Conservation (phyloP, 2,113 vertebrate species). For the Athene cunicularia region DNA sequence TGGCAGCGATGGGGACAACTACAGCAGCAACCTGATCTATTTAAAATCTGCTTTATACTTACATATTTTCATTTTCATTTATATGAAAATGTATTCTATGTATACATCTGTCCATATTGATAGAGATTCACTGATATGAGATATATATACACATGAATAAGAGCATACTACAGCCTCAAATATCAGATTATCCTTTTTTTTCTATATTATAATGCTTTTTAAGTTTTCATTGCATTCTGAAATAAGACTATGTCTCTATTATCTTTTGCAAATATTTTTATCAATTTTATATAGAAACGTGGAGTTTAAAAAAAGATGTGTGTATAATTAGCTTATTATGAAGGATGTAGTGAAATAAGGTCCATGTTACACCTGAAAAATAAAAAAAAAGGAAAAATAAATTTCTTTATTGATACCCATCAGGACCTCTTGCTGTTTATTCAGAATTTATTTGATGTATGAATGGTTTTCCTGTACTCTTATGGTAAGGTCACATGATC, state of each 20-base stretch:
- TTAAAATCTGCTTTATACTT: not conserved
- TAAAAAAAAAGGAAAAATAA: not conserved
- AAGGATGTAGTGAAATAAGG: not conserved
- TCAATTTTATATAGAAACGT: not conserved
- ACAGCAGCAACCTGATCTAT: not conserved
- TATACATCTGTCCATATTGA: not conserved
- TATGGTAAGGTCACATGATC: not conserved
- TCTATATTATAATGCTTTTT: not conserved
- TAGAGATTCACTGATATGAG: not conserved
- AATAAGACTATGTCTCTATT: not conserved
- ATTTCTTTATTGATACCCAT: not conserved
- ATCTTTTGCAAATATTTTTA: not conserved
- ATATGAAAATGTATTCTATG: not conserved
- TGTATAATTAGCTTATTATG: not conserved
- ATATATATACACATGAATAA: not conserved
- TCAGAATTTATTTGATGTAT: not conserved
- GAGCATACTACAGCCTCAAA: not conserved
- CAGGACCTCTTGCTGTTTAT: not conserved
- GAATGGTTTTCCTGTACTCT: not conserved
- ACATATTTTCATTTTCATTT: not conserved
- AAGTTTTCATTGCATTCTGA: not conserved
- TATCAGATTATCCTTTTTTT: not conserved
- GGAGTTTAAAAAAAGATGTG: not conserved
- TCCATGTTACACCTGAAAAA: not conserved
- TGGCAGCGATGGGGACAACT: not conserved